phyloP scores from a whole-genome alignment of 2,888 invertebrate species.

The Cephus nigrinus region DNA sequence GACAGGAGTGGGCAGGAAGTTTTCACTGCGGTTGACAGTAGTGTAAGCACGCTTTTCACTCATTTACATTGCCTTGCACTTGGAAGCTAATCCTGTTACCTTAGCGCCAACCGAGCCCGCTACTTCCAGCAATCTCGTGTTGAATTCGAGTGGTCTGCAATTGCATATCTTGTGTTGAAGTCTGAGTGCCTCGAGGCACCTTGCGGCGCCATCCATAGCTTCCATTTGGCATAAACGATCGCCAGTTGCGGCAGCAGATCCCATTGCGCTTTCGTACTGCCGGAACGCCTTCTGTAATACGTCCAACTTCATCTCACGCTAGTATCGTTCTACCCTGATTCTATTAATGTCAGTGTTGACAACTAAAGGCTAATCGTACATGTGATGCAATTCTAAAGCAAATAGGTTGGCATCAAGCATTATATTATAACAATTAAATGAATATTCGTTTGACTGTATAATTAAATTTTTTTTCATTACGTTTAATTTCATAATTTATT shows the following conservation, averaged over 20 bases:
- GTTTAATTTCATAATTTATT: neutral
- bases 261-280: constrained; percentile 90
- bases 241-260: constrained; percentile 81
- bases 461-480: neutral
- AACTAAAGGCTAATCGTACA: constrained; percentile 18
- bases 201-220: constrained; percentile 88
- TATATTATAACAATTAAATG: neutral
- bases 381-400: constrained; percentile 3
- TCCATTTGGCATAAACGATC: constrained; percentile 90
- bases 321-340: constrained; percentile 15
- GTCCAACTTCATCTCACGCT: constrained; percentile 20
- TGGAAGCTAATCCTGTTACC: constrained; percentile 65
- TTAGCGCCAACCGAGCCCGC: constrained; percentile 89
- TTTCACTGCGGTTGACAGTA: neutral
- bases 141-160: constrained; percentile 87
- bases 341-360: neutral
- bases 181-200: constrained; percentile 81
- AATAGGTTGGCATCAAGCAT: constrained; percentile 3
- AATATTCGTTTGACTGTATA: neutral
- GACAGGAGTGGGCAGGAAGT: neutral
- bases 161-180: constrained; percentile 87
- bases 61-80: neutral
- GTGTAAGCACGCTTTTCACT: neutral
- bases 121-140: constrained; percentile 84
- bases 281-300: constrained; percentile 74